Evolutionary conservation across 2,888 invertebrate genomes (phyloP), one percentile per base, ranked within the genome.

Genomic region (Andrena praecox): DNA sequence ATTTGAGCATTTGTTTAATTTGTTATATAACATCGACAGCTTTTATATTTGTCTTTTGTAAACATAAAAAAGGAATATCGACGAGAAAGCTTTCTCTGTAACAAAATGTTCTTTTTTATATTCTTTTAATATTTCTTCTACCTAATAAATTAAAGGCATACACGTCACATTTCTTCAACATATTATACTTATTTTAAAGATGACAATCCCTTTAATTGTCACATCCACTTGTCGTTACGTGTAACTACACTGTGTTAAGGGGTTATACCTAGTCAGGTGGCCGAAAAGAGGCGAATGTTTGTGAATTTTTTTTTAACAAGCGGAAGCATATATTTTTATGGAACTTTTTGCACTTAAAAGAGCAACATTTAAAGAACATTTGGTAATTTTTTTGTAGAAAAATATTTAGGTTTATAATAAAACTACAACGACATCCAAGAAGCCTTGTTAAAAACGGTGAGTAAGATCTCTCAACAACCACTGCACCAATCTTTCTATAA

Each of bases 141-240:
- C 3, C 33, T 67, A 33, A 20, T 10, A 27, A n/a, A 24, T 56
- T 54, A 27, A 59, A 27, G 60, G 33, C 35, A 16, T 63, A 70
- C 54, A 24, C 16, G 56, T 63, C 62, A 50, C 54, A 7, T 31
- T 33, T 33, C 2, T 74, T 27, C 62, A 16, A 54, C 29, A 31
- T 27, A 20, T 42, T 33, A 52, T 52, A 60, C 50, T 42, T 62
- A 31, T 71, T 71, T 71, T 27, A 29, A 69, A 59, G n/a, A 33
- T 24, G 56, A 16, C n/a, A 68, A 59, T 74, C 31, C 7, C 52
- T n/a, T 63, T 20, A 73, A 63, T 56, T 64, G 63, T 27, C 29
- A 48, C 10, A 54, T 62, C 56, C 33, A 73, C 31, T 35, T 50
- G 31, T 35, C 35, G 31, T 76, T 42, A 71, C 54, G 50, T 62